phyloP scores from a whole-genome alignment of 64 coral and sea anemone species.

The Catalaphyllia jardinei region DNA sequence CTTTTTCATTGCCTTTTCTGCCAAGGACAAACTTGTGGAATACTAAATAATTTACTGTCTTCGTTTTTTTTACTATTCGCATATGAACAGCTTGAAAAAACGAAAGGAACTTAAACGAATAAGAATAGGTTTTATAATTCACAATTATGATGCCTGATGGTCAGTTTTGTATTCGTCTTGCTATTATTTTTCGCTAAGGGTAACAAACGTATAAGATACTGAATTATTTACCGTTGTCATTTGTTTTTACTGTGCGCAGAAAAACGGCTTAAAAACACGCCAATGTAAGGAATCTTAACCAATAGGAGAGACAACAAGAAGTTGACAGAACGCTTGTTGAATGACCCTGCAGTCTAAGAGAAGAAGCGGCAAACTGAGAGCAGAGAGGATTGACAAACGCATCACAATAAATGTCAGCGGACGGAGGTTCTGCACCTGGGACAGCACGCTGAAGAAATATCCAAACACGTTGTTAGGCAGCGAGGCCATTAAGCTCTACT shows the following conservation, averaged over 20 bases:
- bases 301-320: background rate
- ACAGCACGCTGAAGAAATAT: slow-evolving; percentile 70
- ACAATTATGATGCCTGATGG: too few species aligned
- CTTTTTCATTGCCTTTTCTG: too few species aligned
- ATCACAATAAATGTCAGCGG: slow-evolving; percentile 81
- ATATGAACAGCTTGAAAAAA: too few species aligned
- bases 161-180: too few species aligned
- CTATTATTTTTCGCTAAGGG: too few species aligned
- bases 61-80: too few species aligned
- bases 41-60: too few species aligned
- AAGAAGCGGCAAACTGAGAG: slow-evolving; percentile 31
- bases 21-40: too few species aligned
- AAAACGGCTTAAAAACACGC: background rate
- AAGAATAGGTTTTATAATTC: too few species aligned
- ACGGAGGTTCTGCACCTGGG: slow-evolving; percentile 64
- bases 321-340: background rate
- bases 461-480: slow-evolving; percentile 74
- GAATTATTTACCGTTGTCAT: background rate
- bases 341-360: slow-evolving; percentile 70
- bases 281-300: background rate
- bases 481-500: slow-evolving; percentile 55
- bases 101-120: too few species aligned
- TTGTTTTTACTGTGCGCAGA: background rate
- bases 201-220: too few species aligned
- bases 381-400: slow-evolving; percentile 36